Evolutionary conservation across 2,888 invertebrate genomes (phyloP).

Genomic region (Geophilus truncorum): DNA sequence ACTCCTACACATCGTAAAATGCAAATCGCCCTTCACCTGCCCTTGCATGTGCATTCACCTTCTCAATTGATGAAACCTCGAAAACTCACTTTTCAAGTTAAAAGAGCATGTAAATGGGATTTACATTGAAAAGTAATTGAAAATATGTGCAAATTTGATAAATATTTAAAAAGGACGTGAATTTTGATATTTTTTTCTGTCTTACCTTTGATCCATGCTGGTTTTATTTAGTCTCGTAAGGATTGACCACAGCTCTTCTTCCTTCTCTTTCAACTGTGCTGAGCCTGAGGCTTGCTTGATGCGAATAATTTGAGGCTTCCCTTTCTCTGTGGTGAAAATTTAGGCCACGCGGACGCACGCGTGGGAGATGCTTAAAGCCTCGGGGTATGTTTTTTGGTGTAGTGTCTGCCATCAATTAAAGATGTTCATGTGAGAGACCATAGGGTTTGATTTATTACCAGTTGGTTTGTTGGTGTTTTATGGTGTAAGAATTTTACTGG

Average conservation of each 20-base stretch:
- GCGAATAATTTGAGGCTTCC: neutral
- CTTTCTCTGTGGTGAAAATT: neutral
- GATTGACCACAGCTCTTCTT: neutral
- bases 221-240: neutral
- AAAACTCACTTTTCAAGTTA: neutral
- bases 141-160: neutral
- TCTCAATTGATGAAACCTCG: neutral
- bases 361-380: neutral
- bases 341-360: neutral
- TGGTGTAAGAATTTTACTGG: too few species aligned
- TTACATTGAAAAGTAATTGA: neutral
- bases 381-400: neutral
- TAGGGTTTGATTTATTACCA: too few species aligned
- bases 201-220: neutral
- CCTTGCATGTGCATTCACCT: slow-evolving; percentile 12
- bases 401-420: neutral
- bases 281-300: neutral
- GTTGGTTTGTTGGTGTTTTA: too few species aligned
- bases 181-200: neutral
- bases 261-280: neutral
- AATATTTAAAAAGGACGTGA: neutral
- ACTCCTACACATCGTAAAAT: neutral
- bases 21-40: neutral
- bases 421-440: too few species aligned
- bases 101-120: too few species aligned